Conservation (phyloP, 2,113 vertebrate genomes). For the Neodon shergylaensis region DNA sequence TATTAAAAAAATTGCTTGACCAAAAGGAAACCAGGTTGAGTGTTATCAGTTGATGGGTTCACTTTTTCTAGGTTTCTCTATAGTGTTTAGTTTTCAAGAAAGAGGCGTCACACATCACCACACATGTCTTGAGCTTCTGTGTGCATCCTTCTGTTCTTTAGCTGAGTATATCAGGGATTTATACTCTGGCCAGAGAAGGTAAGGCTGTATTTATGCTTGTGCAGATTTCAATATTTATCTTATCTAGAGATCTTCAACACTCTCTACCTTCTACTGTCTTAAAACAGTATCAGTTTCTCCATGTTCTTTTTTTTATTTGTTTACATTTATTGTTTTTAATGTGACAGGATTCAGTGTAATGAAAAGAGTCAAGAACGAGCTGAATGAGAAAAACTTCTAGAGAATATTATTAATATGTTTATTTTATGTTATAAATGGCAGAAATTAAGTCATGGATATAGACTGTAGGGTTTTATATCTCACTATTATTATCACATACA, state of each 20-base stretch:
- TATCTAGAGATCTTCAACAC: neutral
- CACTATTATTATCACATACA: neutral
- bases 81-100: neutral
- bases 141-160: neutral
- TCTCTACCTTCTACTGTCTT: neutral
- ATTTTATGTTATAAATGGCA: neutral
- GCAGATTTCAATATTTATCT: neutral
- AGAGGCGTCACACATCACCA: neutral
- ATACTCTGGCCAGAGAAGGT: neutral
- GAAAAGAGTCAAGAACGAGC: neutral
- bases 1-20: slow-evolving; percentile 4
- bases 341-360: neutral
- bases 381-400: neutral
- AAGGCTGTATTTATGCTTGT: neutral
- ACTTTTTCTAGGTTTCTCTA: neutral
- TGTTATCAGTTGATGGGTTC: neutral
- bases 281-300: neutral
- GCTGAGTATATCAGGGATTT: neutral
- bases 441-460: neutral
- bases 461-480: neutral
- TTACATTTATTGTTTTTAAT: neutral
- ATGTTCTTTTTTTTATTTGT: neutral
- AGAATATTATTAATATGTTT: neutral
- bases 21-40: neutral
- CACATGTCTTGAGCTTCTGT: neutral